Percentiles rank a stretch among this genome's conserved stretches.
phyloP scores from a whole-genome alignment of 2,797 vertebrate species.

The Gephyroberyx darwinii region DNA sequence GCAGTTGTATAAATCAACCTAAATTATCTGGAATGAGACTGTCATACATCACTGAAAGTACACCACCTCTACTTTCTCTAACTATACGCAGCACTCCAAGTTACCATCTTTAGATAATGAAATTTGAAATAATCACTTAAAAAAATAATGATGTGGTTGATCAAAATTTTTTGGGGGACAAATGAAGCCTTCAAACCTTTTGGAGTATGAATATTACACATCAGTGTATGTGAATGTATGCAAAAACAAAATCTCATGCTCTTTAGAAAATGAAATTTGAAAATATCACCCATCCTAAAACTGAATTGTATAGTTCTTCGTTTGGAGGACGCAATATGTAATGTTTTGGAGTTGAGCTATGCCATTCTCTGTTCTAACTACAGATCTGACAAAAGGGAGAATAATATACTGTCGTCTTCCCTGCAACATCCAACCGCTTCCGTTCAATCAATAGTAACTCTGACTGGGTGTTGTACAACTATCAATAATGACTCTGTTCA shows the following conservation, averaged over 20 bases:
- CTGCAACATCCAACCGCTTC: neutral
- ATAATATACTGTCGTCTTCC: conserved; percentile 17
- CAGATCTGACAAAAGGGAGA: conserved; percentile 28
- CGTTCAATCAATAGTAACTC: conserved; percentile 25
- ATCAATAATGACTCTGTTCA: conserved; percentile 7
- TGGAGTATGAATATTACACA: too few species aligned
- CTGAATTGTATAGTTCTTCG: conserved; percentile 24
- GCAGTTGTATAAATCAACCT: too few species aligned
- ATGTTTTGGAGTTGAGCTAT: conserved; percentile 15
- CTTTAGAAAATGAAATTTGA: neutral
- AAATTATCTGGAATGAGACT: too few species aligned
- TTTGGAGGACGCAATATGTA: conserved; percentile 27
- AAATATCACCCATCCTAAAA: conserved; percentile 7
- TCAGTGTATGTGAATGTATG: neutral
- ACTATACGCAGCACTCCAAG: too few species aligned
- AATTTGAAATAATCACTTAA: too few species aligned
- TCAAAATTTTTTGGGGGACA: too few species aligned
- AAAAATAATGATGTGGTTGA: too few species aligned
- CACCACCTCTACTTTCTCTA: too few species aligned
- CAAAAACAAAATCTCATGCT: neutral
- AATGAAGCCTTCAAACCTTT: too few species aligned
- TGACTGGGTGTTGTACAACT: neutral
- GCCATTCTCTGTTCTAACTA: conserved; percentile 24
- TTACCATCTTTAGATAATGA: too few species aligned
- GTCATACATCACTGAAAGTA: too few species aligned